Percentiles rank a stretch among this genome's conserved stretches.
Conservation (phyloP, 1,140 invertebrate genomes). For the Drosophila nannoptera region DNA sequence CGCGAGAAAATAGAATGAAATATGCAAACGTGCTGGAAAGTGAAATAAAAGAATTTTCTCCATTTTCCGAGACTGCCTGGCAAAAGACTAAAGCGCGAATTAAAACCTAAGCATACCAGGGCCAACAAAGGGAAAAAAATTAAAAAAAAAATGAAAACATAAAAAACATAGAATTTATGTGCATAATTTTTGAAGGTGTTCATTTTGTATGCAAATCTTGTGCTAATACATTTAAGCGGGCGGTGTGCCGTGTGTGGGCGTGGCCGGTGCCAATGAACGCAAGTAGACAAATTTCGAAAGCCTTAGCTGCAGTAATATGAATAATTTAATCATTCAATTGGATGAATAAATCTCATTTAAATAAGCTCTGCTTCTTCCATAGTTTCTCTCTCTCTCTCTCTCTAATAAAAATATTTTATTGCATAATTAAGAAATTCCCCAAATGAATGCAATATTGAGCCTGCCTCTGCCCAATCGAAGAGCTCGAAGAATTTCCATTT, state of each 20-base stretch:
- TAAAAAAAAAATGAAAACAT: background rate
- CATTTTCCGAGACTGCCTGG: constrained; percentile 22
- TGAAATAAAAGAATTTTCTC: constrained; percentile 34
- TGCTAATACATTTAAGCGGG: constrained; percentile 30
- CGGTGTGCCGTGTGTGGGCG: background rate
- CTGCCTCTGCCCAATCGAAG: background rate
- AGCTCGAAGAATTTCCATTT: background rate
- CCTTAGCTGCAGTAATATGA: too few species aligned
- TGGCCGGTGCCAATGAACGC: too few species aligned
- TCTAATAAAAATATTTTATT: too few species aligned
- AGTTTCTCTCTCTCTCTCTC: too few species aligned
- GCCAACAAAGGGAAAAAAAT: background rate
- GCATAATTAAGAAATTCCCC: background rate
- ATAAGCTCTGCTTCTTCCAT: too few species aligned
- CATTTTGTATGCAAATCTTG: constrained; percentile 72
- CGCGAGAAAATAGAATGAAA: constrained; percentile 65
- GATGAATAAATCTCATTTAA: too few species aligned
- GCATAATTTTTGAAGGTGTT: constrained; percentile 70
- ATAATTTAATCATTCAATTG: too few species aligned
- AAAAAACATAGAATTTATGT: constrained; percentile 57
- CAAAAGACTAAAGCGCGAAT: constrained; percentile 57
- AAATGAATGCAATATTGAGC: background rate
- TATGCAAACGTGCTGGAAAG: constrained; percentile 56
- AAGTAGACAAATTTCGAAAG: too few species aligned
- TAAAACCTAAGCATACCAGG: constrained; percentile 51